phyloP scores from a whole-genome alignment of 2,113 vertebrate species.

The Entosphenus tridentatus region DNA sequence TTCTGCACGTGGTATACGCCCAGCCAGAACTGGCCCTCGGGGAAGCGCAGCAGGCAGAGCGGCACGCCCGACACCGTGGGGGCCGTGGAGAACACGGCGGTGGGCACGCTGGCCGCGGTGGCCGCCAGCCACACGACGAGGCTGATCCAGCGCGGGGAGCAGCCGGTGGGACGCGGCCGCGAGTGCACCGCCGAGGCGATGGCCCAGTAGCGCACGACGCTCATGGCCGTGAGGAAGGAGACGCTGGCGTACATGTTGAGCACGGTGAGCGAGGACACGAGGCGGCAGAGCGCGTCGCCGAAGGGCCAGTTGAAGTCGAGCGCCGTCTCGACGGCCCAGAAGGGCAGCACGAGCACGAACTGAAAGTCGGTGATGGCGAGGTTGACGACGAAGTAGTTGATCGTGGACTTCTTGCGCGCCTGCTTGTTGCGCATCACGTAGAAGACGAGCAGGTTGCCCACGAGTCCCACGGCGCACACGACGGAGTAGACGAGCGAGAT shows the following conservation, averaged over 20 bases:
- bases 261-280: slow-evolving; percentile 28
- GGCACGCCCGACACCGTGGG: slow-evolving; percentile 23
- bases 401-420: slow-evolving; percentile 21
- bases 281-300: slow-evolving; percentile 29
- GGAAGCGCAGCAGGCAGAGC: slow-evolving; percentile 27
- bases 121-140: slow-evolving; percentile 25
- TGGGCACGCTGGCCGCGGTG: slow-evolving; percentile 22
- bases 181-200: slow-evolving; percentile 22
- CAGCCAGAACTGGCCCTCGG: slow-evolving; percentile 25
- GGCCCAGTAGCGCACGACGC: slow-evolving; percentile 27
- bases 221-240: slow-evolving; percentile 34
- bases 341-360: slow-evolving; percentile 34
- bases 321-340: slow-evolving; percentile 32
- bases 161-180: slow-evolving; percentile 12
- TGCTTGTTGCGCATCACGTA: slow-evolving; percentile 27
- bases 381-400: slow-evolving; percentile 31
- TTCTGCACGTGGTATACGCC: slow-evolving; percentile 31
- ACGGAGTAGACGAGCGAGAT: slow-evolving; percentile 28
- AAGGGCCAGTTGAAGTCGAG: slow-evolving; percentile 41
- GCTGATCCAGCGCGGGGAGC: slow-evolving; percentile 22
- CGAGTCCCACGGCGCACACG: slow-evolving; percentile 26
- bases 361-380: slow-evolving; percentile 31
- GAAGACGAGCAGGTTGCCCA: slow-evolving; percentile 27
- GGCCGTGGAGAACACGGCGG: slow-evolving; percentile 23
- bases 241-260: slow-evolving; percentile 39